Evolutionary conservation across 1,140 invertebrate species (phyloP), one percentile per base, ranked within the genome.

Genomic region (Tetragnatha versicolor): DNA sequence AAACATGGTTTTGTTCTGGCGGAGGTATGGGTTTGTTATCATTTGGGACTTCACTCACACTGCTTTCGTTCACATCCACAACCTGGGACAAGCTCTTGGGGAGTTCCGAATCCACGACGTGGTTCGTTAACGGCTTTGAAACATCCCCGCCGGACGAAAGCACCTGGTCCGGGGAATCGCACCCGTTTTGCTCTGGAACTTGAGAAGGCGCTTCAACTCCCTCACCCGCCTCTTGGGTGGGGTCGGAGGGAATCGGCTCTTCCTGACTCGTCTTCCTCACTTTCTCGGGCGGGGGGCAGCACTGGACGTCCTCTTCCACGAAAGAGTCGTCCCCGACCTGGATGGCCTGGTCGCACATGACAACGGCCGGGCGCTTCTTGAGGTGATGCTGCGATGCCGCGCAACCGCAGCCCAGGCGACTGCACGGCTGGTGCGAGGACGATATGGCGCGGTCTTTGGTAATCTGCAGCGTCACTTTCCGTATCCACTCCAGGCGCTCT

Each of bases 301-400:
- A 31, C 17, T 20, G 31, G 5, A 33, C 2, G 25, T 35, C 55
- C 14, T 61, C 35, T 22, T 55, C 68, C 4, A 22, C 22, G 12
- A 68, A 69, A 22, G 47, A 55, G 37, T 69, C 65, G 60, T 79
- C 76, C 2, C 76, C 65, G 35, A 79, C 76, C 37, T 79, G 76
- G 17, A 79, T 69, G 14, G 63, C 76, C 35, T 69, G 63, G 61
- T 79, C 76, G 58, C 76, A 79, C 63, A 61, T 79, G 9, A 66
- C 33, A 33, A 79, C 76, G 37, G 63, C n/a, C 33, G 68, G 68
- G 58, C 65, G 17, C 20, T 77, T 69, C 29, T 27, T 12, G 7
- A 35, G 7, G 7, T 29, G 3, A 27, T 60, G 53, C 12, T 55
- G 29, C 45, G 61, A 35, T 12, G n/a, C 33, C 33, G 37, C 55